Evolutionary conservation across 2,888 invertebrate genomes (phyloP), one percentile per base, ranked within the genome.

Genomic region (Rhagonycha fulva): DNA sequence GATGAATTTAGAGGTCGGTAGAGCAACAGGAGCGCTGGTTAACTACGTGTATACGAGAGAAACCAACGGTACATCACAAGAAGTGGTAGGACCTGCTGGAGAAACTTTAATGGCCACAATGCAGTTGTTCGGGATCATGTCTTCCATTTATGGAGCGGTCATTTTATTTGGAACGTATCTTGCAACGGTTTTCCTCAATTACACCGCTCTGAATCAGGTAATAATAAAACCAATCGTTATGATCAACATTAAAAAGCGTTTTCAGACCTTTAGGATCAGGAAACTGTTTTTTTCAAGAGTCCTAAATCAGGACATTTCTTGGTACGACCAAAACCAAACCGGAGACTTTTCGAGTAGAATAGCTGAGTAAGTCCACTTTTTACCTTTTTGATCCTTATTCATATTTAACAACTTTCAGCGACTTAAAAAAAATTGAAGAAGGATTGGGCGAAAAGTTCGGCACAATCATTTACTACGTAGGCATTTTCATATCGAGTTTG

Each of bases 191-290:
- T 81, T 91, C 4, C 93, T 94, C 87, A 95, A 94, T 84, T 91
- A 92, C 76, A 90, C 93, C 0, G 93, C 94, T 0, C 91, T 92
- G 84, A 91, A 91, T 82, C 94, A 94, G 89, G 93, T 93, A 84
- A 69, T 26, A 32, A 30, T 19, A 24, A 10, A 32, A 2, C 11
- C 9, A 4, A 10, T 14, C 4, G 4, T 32, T 32, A 5, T 32
- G 5, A 12, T 0, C 12, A 4, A 11, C 4, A 1, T 14, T 24
- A 61, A 32, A 12, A 1, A 5, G 67, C 61, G 72, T 71, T 87
- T 84, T 66, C 81, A 92, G 92, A 91, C 93, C 10, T 91, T 90
- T 82, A 88, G 4, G 5, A 32, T 32, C 12, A 12, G 32, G 12
- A 12, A 32, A 12, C 5, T 32, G 32, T 32, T 12, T n/a, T 32